Conservation (phyloP, 2,797 vertebrate genomes). For the Luscinia luscinia region DNA sequence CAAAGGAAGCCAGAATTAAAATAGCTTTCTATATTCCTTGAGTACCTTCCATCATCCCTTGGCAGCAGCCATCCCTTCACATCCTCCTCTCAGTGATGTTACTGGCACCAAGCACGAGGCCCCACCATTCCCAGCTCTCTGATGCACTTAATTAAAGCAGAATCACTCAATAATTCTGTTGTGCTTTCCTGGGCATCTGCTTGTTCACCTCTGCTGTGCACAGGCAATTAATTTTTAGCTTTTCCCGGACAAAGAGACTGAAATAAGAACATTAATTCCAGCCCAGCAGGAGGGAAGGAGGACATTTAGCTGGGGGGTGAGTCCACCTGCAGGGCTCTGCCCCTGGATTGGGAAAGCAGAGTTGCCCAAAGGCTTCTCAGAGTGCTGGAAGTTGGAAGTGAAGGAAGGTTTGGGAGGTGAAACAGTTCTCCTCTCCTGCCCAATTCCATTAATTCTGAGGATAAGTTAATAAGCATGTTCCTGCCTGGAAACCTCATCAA, state of each 20-base stretch:
- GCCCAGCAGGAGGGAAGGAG: neutral
- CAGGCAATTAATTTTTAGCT: constrained; percentile 61
- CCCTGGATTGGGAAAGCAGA: neutral
- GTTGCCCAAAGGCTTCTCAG: neutral
- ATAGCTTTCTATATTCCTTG: constrained; percentile 45
- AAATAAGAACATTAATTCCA: constrained; percentile 43
- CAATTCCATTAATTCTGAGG: constrained; percentile 7
- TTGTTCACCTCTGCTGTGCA: constrained; percentile 46
- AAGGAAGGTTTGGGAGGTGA: constrained; percentile 20
- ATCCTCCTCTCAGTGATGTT: constrained; percentile 3
- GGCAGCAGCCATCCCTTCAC: constrained; percentile 17
- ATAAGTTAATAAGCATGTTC: constrained; percentile 39
- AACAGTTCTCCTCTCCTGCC: neutral
- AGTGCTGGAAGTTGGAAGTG: neutral
- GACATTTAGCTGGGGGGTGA: neutral
- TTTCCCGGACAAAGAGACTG: constrained; percentile 9
- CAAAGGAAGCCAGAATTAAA: constrained; percentile 44
- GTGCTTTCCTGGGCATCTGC: constrained; percentile 46
- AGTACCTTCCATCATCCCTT: constrained; percentile 49
- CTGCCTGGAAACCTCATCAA: constrained; percentile 49
- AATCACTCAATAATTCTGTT: constrained; percentile 52
- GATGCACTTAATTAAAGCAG: constrained; percentile 63
- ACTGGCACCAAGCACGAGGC: neutral
- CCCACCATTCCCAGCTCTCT: constrained; percentile 27
- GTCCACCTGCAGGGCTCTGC: neutral